These are phyloP conservation scores for Misgurnus anguillicaudatus DNA, from an alignment of 2,113 vertebrate genomes.

Conservation along the genomic window DNA sequence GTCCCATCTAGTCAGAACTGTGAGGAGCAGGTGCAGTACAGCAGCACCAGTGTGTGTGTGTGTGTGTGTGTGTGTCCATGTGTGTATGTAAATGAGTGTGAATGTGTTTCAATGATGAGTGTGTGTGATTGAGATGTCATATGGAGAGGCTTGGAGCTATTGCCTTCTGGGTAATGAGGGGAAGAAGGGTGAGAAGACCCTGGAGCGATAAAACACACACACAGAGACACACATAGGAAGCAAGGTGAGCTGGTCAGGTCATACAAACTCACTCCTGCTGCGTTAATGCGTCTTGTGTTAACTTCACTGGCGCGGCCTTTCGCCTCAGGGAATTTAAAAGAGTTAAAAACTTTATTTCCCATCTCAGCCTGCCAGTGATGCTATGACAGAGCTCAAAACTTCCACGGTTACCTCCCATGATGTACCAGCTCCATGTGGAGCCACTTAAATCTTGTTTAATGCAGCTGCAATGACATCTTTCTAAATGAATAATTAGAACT, in stretches of 20 bases:
- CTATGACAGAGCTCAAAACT: too few relatives aligned
- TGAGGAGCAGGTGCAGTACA: slow-evolving; percentile 57
- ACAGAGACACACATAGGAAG: not conserved
- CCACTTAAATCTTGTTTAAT: slow-evolving; percentile 60
- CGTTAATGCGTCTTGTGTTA: not conserved
- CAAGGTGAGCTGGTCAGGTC: slow-evolving; percentile 24
- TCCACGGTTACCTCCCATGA: not conserved
- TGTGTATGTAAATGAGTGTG: slow-evolving; percentile 39
- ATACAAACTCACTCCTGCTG: slow-evolving; percentile 30
- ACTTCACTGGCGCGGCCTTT: not conserved
- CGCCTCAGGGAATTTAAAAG: not conserved
- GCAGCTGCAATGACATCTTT: slow-evolving; percentile 55
- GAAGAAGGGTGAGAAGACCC: slow-evolving; percentile 27
- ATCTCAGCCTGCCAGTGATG: not conserved
- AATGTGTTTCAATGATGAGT: slow-evolving; percentile 18
- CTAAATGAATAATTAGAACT: slow-evolving; percentile 65
- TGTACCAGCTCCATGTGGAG: slow-evolving; percentile 37
- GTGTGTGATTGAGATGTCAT: slow-evolving; percentile 37
- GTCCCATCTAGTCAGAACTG: slow-evolving; percentile 57
- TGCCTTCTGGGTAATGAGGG: slow-evolving; percentile 46
- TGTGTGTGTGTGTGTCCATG: slow-evolving; percentile 39
- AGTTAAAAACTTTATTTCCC: not conserved
- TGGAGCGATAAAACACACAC: not conserved
- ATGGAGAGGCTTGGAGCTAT: slow-evolving; percentile 50
- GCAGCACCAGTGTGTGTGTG: slow-evolving; percentile 44